Evolutionary conservation across 2,113 vertebrate genomes (phyloP), one percentile per base, ranked within the genome.

Genomic region (Orientallactaga bullata): DNA sequence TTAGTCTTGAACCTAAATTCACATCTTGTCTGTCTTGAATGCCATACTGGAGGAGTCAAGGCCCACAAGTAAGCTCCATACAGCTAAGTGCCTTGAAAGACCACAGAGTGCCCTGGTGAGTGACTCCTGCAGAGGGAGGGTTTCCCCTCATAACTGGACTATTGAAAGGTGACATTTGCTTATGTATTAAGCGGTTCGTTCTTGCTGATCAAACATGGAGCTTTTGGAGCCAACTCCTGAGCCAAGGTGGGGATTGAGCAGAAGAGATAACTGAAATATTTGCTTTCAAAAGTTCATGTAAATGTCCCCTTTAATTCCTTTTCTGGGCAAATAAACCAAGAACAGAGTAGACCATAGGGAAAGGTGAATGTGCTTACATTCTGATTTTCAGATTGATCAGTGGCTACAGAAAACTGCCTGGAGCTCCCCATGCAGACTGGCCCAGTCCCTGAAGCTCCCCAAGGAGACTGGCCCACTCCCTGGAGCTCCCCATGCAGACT

Each of bases 221-320:
- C 23, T 72, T 90, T 68, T 5, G 26, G 24, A 60, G 85, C 51
- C 77, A 77, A 71, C 74, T 79, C 37, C 61, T 21, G 88, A 93
- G 94, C 63, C 35, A 24, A 87, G 84, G 82, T 69, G 30, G 51
- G 68, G 63, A 79, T 63, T 63, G 60, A 93, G 73, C 71, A 71
- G 63, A 89, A 85, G 55, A 96, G 96, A 94, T 84, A 97, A 91
- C 71, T 35, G 74, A 65, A 94, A 84, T 96, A 96, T 97, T 97
- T 97, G 86, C 96, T 96, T 94, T 97, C 60, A 42, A 97, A 97
- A 97, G 96, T 97, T 97, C 95, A 97, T 97, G 96, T 96, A 97
- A 97, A 97, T 96, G 90, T 95, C 91, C 82, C 76, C 85, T 94
- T 80, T 96, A 97, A 97, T 97, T 93, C 88, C 68, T 76, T 55